Evolutionary conservation across 2,113 vertebrate species (phyloP).

Genomic region (Labeo catla): DNA sequence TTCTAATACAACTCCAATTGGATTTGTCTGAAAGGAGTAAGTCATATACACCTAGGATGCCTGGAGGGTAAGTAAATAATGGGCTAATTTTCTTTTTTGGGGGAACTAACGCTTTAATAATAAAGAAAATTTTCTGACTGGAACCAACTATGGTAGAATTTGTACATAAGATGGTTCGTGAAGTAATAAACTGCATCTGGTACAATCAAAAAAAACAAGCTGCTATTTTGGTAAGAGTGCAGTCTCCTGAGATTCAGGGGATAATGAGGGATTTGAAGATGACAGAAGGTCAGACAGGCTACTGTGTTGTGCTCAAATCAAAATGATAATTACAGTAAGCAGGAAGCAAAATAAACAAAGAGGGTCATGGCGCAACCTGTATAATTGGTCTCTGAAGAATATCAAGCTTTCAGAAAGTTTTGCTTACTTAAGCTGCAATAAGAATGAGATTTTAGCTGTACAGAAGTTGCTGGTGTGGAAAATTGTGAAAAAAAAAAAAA

Average conservation of each 20-base stretch:
- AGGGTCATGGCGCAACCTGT: background rate
- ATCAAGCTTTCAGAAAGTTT: conserved; percentile 18
- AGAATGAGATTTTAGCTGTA: background rate
- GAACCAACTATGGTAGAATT: background rate
- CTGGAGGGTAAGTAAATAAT: too few relatives aligned
- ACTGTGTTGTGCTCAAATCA: conserved; percentile 19
- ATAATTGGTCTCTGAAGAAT: conserved; percentile 33
- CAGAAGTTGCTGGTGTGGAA: background rate
- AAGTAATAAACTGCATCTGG: background rate
- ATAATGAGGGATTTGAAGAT: conserved; percentile 32
- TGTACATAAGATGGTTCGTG: background rate
- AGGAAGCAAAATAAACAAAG: conserved; percentile 10
- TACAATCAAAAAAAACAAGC: background rate
- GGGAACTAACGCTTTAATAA: background rate
- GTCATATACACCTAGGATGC: too few relatives aligned
- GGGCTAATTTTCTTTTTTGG: too few relatives aligned
- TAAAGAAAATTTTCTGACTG: background rate
- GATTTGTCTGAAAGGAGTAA: too few relatives aligned
- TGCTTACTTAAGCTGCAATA: background rate
- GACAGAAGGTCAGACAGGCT: background rate
- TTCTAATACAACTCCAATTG: too few relatives aligned
- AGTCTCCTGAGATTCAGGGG: conserved; percentile 9
- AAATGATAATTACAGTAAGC: conserved; percentile 30
- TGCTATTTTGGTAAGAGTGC: background rate
- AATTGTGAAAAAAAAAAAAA: background rate